Evolutionary conservation across 2,113 vertebrate genomes (phyloP).

Genomic region (Myxocyprinus asiaticus): DNA sequence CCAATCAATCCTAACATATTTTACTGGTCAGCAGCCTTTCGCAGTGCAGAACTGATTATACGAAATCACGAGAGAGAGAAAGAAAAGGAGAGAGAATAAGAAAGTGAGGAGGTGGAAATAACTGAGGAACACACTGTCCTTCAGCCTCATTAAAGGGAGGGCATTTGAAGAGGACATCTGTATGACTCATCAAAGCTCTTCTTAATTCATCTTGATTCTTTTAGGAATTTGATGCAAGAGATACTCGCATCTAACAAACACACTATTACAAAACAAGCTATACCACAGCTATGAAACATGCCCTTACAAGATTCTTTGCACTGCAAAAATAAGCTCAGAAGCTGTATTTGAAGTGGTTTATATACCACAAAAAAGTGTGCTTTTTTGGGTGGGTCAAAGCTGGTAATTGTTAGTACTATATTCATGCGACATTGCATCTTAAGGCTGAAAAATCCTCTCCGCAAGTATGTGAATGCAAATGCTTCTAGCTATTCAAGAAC

Average conservation of each 20-base stretch:
- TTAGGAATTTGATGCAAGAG: neutral
- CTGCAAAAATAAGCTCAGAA: too few species aligned
- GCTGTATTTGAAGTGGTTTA: too few species aligned
- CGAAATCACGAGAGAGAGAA: neutral
- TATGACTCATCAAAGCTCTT: neutral
- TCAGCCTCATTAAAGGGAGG: conserved; percentile 55
- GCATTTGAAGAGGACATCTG: conserved; percentile 6
- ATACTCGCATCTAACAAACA: neutral
- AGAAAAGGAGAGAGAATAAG: conserved; percentile 4
- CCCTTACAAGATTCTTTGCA: too few species aligned
- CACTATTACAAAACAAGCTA: too few species aligned
- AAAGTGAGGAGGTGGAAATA: neutral
- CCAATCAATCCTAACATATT: conserved; percentile 21
- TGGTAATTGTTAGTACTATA: too few species aligned
- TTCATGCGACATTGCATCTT: too few species aligned
- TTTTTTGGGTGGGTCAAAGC: too few species aligned
- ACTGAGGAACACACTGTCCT: conserved; percentile 58
- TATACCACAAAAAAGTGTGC: too few species aligned
- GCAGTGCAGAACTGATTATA: conserved; percentile 54
- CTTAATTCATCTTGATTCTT: neutral
- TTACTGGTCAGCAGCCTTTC: conserved; percentile 34
- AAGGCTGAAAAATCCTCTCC: too few species aligned
- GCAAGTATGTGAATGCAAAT: too few species aligned
- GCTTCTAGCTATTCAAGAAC: too few species aligned
- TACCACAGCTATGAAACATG: too few species aligned